A percentile compares a stretch with the other conserved stretches of the same genome.
Evolutionary conservation across 1,140 invertebrate species (phyloP).

Genomic region (Bombus superbus): DNA sequence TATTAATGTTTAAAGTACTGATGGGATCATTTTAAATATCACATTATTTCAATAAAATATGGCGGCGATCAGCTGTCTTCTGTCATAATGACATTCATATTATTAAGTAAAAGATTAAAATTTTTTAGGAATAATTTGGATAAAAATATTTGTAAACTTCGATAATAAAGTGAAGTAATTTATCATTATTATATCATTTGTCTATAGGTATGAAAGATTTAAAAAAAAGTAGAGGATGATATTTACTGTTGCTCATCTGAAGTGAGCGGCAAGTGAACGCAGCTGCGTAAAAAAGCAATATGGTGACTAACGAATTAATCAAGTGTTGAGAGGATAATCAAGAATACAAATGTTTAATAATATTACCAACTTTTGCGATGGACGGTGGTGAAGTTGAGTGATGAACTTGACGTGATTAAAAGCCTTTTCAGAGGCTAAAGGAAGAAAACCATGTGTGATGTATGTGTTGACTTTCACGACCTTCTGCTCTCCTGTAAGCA

Average conservation of each 20-base stretch:
- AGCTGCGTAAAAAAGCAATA: slow-evolving; percentile 73
- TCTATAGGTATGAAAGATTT: neutral
- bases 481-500: slow-evolving; percentile 90
- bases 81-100: slow-evolving; percentile 65
- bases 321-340: slow-evolving; percentile 70
- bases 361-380: slow-evolving; percentile 72
- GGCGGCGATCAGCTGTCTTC: slow-evolving; percentile 70
- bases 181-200: neutral
- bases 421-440: slow-evolving; percentile 76
- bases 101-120: slow-evolving; percentile 29
- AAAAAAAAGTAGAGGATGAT: neutral
- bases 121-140: neutral
- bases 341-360: slow-evolving; percentile 74
- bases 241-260: slow-evolving; percentile 51
- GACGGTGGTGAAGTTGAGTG: slow-evolving; percentile 69
- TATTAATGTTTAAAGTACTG: neutral
- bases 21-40: slow-evolving; percentile 48
- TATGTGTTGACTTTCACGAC: slow-evolving; percentile 90
- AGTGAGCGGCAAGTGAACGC: slow-evolving; percentile 62
- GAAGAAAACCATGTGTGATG: slow-evolving; percentile 87
- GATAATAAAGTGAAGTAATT: neutral
- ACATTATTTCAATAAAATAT: slow-evolving; percentile 59
- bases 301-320: slow-evolving; percentile 77
- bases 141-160: neutral
- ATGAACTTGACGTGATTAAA: slow-evolving; percentile 74